Evolutionary conservation across 2,113 vertebrate genomes (phyloP), one percentile per base, ranked within the genome.

Genomic region (Cacatua alba): DNA sequence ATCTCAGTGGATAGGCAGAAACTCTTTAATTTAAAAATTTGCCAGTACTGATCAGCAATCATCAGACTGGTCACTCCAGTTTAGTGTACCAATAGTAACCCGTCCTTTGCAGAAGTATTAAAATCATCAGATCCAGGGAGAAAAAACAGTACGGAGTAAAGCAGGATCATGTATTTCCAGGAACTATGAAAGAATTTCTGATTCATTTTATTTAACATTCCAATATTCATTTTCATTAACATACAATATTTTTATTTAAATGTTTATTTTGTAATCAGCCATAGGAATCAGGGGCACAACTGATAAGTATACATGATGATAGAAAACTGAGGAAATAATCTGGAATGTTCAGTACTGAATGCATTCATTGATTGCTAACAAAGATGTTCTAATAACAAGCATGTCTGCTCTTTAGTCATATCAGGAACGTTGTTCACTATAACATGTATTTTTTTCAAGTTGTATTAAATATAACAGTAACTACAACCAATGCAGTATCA

Each of bases 1-100:
- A 55, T 71, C 28, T 87, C 21, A 71, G 2, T 2, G 15, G 10
- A 53, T 48, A 65, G 51, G 9, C 10, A 76, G 19, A 91, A 74
- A 44, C 6, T 43, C 17, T 51, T 92, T 77, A 80, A 41, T 41
- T 41, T 41, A 41, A 41, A 41, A 80, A 39, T 14, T 65, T 82
- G 20, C 7, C 67, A 24, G 60, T 92, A 51, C 11, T 43, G 35
- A 31, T 59, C 62, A 57, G 4, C 35, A 60, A 5, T 68, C 19
- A 60, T 49, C 24, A 59, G 23, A 84, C 17, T 53, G 20, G 13
- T 88, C 9, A 43, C 16, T 88, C 12, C 5, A 53, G 8, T 75
- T 87, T 37, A 43, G 53, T 5, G 1, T 23, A 52, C 0, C 1
- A 26, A 11, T 17, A 39, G 41, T 20, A 86, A 48, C 1, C 3